Evolutionary conservation across 1,140 invertebrate species (phyloP).

Genomic region (Paraescarpia echinospica): DNA sequence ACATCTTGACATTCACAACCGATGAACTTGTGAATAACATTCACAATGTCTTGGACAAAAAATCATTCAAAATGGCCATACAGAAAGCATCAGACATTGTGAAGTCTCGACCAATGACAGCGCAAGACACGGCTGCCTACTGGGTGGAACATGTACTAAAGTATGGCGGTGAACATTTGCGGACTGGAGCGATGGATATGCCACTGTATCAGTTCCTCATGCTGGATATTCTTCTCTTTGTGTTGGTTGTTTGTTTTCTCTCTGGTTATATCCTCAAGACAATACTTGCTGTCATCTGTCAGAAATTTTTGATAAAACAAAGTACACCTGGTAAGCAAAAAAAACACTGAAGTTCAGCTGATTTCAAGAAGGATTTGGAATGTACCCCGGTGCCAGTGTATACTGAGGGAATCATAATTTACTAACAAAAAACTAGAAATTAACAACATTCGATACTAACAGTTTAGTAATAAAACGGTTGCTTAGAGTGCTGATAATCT

Average conservation of each 20-base stretch:
- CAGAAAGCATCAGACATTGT: conserved; percentile 22
- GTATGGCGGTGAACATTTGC: conserved; percentile 38
- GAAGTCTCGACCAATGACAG: conserved; percentile 15
- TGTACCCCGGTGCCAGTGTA: no score
- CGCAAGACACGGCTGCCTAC: conserved; percentile 19
- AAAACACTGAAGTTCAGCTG: not conserved
- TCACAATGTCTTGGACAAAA: not conserved
- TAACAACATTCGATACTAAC: no score
- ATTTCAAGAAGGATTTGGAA: not conserved
- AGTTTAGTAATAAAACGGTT: no score
- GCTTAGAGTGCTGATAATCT: no score
- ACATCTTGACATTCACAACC: conserved; percentile 8
- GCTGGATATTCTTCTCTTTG: conserved; percentile 32
- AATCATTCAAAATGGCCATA: not conserved
- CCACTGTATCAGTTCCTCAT: conserved; percentile 41
- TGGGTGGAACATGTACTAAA: conserved; percentile 33
- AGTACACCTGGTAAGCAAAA: not conserved
- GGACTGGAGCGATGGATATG: conserved; percentile 35
- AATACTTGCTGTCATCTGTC: not conserved
- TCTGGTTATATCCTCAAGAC: not conserved
- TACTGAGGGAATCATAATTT: no score
- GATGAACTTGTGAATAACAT: conserved; percentile 8
- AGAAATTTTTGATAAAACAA: not conserved
- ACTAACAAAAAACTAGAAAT: no score
- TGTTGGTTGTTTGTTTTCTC: conserved; percentile 19